Conservation (phyloP, 2,888 invertebrate genomes). For the Meganola albula region DNA sequence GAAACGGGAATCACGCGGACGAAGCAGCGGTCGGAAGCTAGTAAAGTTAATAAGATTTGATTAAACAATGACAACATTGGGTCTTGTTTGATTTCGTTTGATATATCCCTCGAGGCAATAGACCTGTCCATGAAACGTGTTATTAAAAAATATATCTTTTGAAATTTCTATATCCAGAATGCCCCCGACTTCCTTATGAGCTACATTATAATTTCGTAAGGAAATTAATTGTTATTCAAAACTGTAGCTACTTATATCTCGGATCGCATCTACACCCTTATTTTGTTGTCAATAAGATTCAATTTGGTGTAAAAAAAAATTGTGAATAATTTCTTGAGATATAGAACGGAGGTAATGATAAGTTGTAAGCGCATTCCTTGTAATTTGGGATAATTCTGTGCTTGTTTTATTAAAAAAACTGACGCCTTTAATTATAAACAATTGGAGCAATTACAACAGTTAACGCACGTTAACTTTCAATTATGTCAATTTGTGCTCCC, state of each 20-base stretch:
- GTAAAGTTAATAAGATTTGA: too few species aligned
- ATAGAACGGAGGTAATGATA: conserved; percentile 33
- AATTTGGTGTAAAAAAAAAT: conserved; percentile 6
- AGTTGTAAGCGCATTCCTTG: conserved; percentile 37
- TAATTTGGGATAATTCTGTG: conserved; percentile 56
- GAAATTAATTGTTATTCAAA: conserved; percentile 30
- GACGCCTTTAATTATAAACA: conserved; percentile 54
- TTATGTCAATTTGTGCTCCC: conserved; percentile 44
- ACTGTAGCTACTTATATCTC: conserved; percentile 19
- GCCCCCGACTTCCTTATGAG: too few species aligned
- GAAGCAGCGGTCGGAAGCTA: too few species aligned
- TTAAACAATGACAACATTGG: too few species aligned
- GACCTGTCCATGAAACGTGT: conserved; percentile 30
- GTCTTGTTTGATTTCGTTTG: too few species aligned
- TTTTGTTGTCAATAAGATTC: conserved; percentile 5
- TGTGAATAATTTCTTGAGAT: conserved; percentile 21
- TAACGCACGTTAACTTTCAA: conserved; percentile 50
- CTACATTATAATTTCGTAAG: conserved; percentile 22
- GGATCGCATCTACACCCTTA: conserved; percentile 13
- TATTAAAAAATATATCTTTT: too few species aligned
- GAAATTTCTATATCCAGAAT: too few species aligned
- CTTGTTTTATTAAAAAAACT: conserved; percentile 46
- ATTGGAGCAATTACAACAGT: conserved; percentile 44
- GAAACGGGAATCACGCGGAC: too few species aligned
- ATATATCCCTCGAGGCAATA: too few species aligned